A percentile compares a stretch with the other conserved stretches of the same genome.
Evolutionary conservation across 2,113 vertebrate genomes (phyloP).

Genomic region (Oryzias celebensis): DNA sequence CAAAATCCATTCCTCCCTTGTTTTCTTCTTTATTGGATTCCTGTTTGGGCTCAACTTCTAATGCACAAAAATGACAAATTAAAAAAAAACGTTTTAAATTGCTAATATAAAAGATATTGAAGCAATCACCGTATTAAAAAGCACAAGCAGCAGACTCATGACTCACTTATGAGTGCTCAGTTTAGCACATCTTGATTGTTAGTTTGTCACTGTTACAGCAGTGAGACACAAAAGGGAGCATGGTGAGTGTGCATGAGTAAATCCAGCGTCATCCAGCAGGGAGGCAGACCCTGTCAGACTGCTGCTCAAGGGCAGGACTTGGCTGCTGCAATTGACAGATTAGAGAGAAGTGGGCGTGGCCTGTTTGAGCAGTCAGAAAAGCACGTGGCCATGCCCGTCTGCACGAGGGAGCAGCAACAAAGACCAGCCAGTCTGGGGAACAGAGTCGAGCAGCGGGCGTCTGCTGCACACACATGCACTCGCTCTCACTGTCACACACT

Average conservation of each 20-base stretch:
- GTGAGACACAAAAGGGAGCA: constrained; percentile 11
- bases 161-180: too few species aligned
- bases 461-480: constrained; percentile 59
- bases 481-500: constrained; percentile 9
- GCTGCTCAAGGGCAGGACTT: constrained; percentile 37
- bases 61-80: constrained; percentile 15
- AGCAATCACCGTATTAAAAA: neutral
- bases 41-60: constrained; percentile 15
- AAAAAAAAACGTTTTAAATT: constrained; percentile 1
- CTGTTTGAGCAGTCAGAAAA: constrained; percentile 51
- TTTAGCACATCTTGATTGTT: too few species aligned
- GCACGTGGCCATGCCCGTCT: constrained; percentile 70
- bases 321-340: constrained; percentile 65
- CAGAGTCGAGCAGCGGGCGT: constrained; percentile 63
- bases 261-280: constrained; percentile 41
- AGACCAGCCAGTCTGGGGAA: constrained; percentile 65
- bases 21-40: constrained; percentile 21
- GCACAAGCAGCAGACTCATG: neutral
- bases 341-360: constrained; percentile 45
- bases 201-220: too few species aligned
- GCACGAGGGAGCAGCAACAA: constrained; percentile 76
- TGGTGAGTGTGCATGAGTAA: constrained; percentile 60
- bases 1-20: constrained; percentile 15
- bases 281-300: constrained; percentile 25
- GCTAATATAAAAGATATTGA: neutral